Base-by-base conservation (phyloP, 2,888 invertebrate species). In the Andrena camellia region DNA sequence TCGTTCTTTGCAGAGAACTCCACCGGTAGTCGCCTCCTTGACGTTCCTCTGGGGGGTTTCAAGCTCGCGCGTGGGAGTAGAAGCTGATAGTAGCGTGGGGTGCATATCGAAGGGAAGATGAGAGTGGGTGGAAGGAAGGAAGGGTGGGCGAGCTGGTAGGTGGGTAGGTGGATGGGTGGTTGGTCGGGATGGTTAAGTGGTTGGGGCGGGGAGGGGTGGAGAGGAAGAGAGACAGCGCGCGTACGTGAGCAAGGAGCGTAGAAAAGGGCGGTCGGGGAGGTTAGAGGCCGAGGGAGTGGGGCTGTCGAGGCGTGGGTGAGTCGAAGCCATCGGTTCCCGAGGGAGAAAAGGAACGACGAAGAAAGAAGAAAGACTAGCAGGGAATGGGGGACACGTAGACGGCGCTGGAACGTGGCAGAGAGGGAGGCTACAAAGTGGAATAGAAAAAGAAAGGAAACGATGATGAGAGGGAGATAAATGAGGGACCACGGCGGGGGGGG, bases 61-160 rank as follows among this genome's bases (percentile, higher is more conserved):
- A 73, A 82, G 78, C 81, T 87, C 86, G 82, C 82, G 84, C 87
- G 85, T 86, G 85, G 84, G 86, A 87, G 88, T 86, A 81, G 83
- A 84, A 70, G 89, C 81, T 88, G 84, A 88, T 88, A 90, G 89
- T 81, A 85, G 86, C 84, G 82, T 87, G 89, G 89, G 88, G 90
- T 90, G 89, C 87, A 88, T 87, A 88, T 87, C 89, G 89, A 83
- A 88, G 90, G 78, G 83, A 89, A 89, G 90, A 90, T 86, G 86
- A 86, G 89, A 89, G 79, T 81, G 82, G 74, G 80, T 75, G 84
- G 78, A 73, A 76, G 78, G 76, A 72, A 78, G 84, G 73, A 70
- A 66, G 76, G 75, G 59, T 59, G 81, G 76, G 84, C 77, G 72
- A 64, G 48, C 23, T 20, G 31, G 68, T 54, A 35, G 64, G 73